Percentiles rank a stretch among this genome's conserved stretches.
Conservation (phyloP, 2,113 vertebrate genomes). For the Vulpes lagopus region DNA sequence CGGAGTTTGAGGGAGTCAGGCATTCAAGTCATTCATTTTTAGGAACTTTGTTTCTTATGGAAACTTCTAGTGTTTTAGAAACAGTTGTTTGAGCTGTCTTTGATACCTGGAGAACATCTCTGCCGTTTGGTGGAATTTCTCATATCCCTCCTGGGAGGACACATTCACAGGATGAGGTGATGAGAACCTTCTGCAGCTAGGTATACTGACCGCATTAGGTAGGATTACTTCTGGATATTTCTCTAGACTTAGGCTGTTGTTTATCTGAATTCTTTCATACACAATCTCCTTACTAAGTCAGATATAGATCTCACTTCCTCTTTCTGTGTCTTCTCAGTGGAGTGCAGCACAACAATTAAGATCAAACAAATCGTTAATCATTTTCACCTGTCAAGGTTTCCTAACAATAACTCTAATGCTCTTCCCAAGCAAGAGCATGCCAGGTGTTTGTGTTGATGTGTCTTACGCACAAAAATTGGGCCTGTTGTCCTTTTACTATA, state of each 20-base stretch:
- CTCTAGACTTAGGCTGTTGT: not conserved
- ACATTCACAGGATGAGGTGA: accelerated
- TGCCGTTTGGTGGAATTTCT: not conserved
- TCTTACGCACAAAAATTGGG: not conserved
- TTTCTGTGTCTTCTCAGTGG: not conserved
- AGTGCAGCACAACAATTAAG: not conserved
- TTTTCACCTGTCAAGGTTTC: constrained; percentile 1
- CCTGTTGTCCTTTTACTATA: not conserved
- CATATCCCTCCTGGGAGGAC: not conserved
- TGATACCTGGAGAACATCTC: not conserved
- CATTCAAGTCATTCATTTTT: not conserved
- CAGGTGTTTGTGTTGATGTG: not conserved
- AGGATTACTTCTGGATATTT: not conserved
- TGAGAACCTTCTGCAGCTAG: not conserved
- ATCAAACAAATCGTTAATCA: not conserved
- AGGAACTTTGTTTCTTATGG: not conserved
- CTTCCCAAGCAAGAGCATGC: no score
- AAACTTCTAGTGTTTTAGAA: not conserved
- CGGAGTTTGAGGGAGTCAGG: not conserved
- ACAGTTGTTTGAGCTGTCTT: not conserved
- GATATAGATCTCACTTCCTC: not conserved
- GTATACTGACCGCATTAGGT: accelerated
- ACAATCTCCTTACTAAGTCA: not conserved
- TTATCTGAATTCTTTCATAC: not conserved
- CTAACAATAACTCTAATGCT: not conserved